Evolutionary conservation across 2,797 vertebrate genomes (phyloP).

Genomic region (Argya squamiceps): DNA sequence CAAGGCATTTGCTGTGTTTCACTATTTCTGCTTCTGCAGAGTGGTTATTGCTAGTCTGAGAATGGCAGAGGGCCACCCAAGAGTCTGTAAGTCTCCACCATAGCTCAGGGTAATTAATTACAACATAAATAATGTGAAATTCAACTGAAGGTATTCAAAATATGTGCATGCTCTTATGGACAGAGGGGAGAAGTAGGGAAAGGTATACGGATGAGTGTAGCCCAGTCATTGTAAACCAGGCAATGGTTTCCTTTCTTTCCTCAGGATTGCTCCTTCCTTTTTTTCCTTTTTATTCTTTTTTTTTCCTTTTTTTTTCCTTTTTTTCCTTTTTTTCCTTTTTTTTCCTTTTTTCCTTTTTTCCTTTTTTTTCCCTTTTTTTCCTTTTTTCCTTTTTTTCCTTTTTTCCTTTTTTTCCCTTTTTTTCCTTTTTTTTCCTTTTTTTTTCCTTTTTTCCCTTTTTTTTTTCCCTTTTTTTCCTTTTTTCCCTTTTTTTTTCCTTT

Average conservation of each 20-base stretch:
- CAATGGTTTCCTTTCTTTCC: neutral
- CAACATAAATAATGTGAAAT: neutral
- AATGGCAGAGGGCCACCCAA: neutral
- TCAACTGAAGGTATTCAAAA: neutral
- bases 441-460: too few relatives aligned
- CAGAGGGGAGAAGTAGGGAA: neutral
- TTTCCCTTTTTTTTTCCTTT: neutral
- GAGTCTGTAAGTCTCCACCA: neutral
- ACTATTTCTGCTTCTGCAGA: neutral
- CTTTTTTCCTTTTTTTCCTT: too few relatives aligned
- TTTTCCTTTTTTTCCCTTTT: too few relatives aligned
- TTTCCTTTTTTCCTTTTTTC: neutral
- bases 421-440: too few relatives aligned
- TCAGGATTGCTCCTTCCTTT: neutral
- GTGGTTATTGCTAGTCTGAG: neutral
- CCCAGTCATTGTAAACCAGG: neutral
- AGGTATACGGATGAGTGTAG: rapidly evolving
- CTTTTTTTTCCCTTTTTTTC: too few relatives aligned
- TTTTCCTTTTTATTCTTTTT: too few relatives aligned
- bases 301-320: too few relatives aligned
- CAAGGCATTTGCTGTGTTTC: neutral
- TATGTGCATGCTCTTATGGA: rapidly evolving
- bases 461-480: neutral
- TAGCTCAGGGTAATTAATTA: neutral
- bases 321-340: too few relatives aligned